A percentile compares a stretch with the other conserved stretches of the same genome.
Evolutionary conservation across 2,888 invertebrate genomes (phyloP).

Genomic region (Scelioninae gen. 1): DNA sequence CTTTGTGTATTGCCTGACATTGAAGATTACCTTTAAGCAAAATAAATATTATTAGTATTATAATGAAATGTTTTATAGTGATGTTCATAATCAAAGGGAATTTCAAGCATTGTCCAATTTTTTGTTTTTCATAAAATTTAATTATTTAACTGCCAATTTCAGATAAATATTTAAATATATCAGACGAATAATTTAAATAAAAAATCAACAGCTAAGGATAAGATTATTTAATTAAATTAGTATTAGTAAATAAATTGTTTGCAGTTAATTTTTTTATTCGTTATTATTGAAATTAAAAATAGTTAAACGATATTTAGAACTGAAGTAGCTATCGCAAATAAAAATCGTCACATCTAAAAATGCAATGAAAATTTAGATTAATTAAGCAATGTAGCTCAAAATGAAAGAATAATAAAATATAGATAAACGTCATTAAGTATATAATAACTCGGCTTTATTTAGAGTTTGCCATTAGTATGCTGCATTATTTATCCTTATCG

Average conservation of each 20-base stretch:
- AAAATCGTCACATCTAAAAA: background rate
- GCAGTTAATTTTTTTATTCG: no score
- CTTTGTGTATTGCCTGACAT: slow-evolving; percentile 10
- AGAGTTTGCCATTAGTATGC: slow-evolving; percentile 41
- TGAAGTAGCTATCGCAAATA: background rate
- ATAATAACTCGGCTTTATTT: slow-evolving; percentile 46
- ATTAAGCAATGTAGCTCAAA: slow-evolving; percentile 23
- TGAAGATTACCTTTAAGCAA: slow-evolving; percentile 8
- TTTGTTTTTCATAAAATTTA: slow-evolving; percentile 2
- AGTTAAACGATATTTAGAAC: no score
- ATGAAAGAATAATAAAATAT: slow-evolving; percentile 12
- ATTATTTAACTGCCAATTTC: background rate
- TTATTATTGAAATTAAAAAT: no score
- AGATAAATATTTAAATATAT: slow-evolving; percentile 18
- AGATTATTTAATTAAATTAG: slow-evolving; percentile 19
- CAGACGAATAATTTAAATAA: slow-evolving; percentile 16
- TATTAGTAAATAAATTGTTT: background rate
- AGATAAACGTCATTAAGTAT: slow-evolving; percentile 22
- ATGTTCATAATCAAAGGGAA: slow-evolving; percentile 12
- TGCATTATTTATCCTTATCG: slow-evolving; percentile 67
- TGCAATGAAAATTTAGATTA: slow-evolving; percentile 16
- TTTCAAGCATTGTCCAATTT: slow-evolving; percentile 11
- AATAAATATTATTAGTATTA: slow-evolving; percentile 1
- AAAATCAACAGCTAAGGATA: background rate
- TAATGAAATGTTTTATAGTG: slow-evolving; percentile 15